These are phyloP conservation scores for Herminia tarsipennalis DNA, from an alignment of 2,888 invertebrate species.

Conservation along the genomic window DNA sequence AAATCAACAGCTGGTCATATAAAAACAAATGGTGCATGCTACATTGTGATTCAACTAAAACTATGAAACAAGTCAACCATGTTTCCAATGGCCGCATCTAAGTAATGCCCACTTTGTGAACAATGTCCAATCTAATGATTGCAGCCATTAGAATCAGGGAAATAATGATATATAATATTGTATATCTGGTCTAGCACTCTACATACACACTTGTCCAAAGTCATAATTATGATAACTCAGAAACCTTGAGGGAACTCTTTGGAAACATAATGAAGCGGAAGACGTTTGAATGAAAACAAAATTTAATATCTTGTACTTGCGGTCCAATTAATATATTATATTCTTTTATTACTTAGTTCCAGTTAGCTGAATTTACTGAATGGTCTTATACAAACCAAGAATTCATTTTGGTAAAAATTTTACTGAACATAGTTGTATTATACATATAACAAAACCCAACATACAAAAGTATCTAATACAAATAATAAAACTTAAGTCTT, in stretches of 20 bases:
- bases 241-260: slow-evolving; percentile 36
- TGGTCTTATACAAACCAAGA: slow-evolving; percentile 26
- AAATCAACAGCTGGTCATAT: slow-evolving; percentile 65
- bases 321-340: slow-evolving; percentile 30
- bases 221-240: slow-evolving; percentile 15
- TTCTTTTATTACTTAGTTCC: slow-evolving; percentile 20
- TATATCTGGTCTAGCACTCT: slow-evolving; percentile 47
- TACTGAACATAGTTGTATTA: slow-evolving; percentile 38
- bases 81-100: slow-evolving; percentile 49
- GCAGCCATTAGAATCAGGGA: slow-evolving; percentile 51
- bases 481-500: slow-evolving; percentile 48
- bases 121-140: slow-evolving; percentile 25
- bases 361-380: slow-evolving; percentile 28
- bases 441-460: slow-evolving; percentile 49
- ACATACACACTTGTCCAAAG: slow-evolving; percentile 48
- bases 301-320: slow-evolving; percentile 45
- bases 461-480: slow-evolving; percentile 49
- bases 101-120: slow-evolving; percentile 61
- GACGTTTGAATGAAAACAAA: slow-evolving; percentile 39
- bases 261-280: slow-evolving; percentile 44
- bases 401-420: slow-evolving; percentile 35
- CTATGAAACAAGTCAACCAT: slow-evolving; percentile 58
- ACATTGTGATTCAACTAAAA: slow-evolving; percentile 66
- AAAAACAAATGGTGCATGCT: slow-evolving; percentile 69
- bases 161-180: slow-evolving; percentile 36